These are phyloP conservation scores for Oligia strigilis DNA, from an alignment of 2,888 invertebrate species.

Conservation along the genomic window DNA sequence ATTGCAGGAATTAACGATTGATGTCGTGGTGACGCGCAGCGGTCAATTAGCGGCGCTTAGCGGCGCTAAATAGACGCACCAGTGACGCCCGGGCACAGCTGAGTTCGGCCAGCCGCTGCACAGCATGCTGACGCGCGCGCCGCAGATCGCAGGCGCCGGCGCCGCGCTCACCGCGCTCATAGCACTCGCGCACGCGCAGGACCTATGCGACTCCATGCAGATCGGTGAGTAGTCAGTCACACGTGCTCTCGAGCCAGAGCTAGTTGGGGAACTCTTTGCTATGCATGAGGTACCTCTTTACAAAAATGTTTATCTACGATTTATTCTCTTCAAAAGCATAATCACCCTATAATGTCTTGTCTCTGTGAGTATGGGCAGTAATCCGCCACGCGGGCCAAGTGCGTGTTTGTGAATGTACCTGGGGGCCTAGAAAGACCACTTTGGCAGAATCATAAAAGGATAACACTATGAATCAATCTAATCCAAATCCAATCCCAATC, in stretches of 20 bases:
- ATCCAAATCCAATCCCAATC: too few species aligned
- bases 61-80: constrained; percentile 32
- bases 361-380: neutral
- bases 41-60: constrained; percentile 26
- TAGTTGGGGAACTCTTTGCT: neutral
- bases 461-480: too few species aligned
- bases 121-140: neutral
- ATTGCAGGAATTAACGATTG: constrained; percentile 38
- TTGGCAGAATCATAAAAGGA: too few species aligned
- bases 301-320: neutral
- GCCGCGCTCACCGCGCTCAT: neutral
- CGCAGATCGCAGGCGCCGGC: neutral
- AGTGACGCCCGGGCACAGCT: neutral
- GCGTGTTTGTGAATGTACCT: neutral
- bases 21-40: constrained; percentile 28
- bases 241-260: neutral
- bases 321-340: neutral
- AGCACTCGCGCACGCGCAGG: constrained; percentile 24
- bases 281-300: too few species aligned
- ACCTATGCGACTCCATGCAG: constrained; percentile 13
- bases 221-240: constrained; percentile 30
- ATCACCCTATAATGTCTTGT: neutral
- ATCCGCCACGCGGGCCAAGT: neutral
- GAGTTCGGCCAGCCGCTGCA: neutral
- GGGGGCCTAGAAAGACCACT: too few species aligned